Evolutionary conservation across 2,888 invertebrate species (phyloP).

Genomic region (Drosophila macrospina): DNA sequence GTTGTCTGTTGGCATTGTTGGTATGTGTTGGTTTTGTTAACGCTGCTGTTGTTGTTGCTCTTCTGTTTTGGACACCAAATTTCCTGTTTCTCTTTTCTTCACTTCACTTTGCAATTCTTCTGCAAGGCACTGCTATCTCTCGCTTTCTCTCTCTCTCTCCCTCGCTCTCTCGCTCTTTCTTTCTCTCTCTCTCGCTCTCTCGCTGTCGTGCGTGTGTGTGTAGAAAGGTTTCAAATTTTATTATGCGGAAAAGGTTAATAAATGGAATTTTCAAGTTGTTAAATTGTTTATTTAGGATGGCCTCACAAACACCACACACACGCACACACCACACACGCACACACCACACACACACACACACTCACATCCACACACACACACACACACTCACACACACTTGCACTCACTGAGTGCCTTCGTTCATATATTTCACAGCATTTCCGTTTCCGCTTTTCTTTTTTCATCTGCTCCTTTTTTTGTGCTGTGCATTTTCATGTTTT

Average conservation of each 20-base stretch:
- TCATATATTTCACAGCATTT: constrained; percentile 47
- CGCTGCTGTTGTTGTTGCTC: constrained; percentile 12
- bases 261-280: constrained; percentile 76
- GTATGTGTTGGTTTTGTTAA: constrained; percentile 24
- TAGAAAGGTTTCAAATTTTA: constrained; percentile 65
- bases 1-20: neutral
- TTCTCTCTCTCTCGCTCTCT: neutral
- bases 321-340: constrained; percentile 12
- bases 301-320: constrained; percentile 17
- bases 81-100: constrained; percentile 25
- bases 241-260: constrained; percentile 75
- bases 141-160: neutral
- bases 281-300: constrained; percentile 75
- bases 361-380: constrained; percentile 5
- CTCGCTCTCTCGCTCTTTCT: neutral
- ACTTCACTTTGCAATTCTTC: constrained; percentile 34
- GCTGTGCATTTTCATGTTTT: constrained; percentile 52
- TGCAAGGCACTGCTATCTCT: neutral
- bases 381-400: constrained; percentile 16
- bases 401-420: constrained; percentile 19
- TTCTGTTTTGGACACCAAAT: constrained; percentile 23
- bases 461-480: constrained; percentile 14
- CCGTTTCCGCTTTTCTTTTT: constrained; percentile 41
- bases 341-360: constrained; percentile 10
- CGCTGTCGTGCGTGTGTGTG: constrained; percentile 24